A percentile compares a stretch with the other conserved stretches of the same genome.
phyloP scores from a whole-genome alignment of 2,888 invertebrate species.

The Trissolcus japonicus region DNA sequence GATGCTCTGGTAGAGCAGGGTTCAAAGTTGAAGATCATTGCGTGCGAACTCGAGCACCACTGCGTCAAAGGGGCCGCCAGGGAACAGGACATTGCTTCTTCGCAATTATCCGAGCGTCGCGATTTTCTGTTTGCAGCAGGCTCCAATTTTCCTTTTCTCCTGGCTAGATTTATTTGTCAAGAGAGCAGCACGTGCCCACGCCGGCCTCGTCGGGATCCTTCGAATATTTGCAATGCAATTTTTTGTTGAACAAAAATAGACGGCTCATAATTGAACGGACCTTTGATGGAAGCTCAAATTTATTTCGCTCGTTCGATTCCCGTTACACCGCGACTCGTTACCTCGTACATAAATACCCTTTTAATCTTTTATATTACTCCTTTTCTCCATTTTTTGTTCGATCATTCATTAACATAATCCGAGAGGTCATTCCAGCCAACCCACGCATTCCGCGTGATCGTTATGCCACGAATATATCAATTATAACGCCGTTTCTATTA shows the following conservation, averaged over 20 bases:
- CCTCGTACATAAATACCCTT: constrained; percentile 34
- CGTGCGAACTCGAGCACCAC: constrained; percentile 60
- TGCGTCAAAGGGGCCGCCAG: constrained; percentile 67
- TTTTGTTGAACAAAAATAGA: constrained; percentile 2
- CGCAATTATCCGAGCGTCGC: constrained; percentile 67
- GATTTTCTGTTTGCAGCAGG: constrained; percentile 53
- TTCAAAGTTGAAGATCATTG: background rate
- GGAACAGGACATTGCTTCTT: constrained; percentile 65
- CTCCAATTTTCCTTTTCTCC: constrained; percentile 47
- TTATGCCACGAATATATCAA: constrained; percentile 53
- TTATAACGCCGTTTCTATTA: constrained; percentile 51
- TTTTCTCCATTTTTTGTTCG: constrained; percentile 29
- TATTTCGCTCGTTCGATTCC: constrained; percentile 32
- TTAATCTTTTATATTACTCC: constrained; percentile 45
- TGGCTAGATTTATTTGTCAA: constrained; percentile 69
- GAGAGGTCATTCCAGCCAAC: constrained; percentile 39
- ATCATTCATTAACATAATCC: constrained; percentile 46
- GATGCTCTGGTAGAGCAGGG: too few relatives aligned
- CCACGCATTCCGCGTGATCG: constrained; percentile 38
- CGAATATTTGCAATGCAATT: constrained; percentile 32
- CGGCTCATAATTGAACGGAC: constrained; percentile 13
- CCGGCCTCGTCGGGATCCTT: constrained; percentile 11
- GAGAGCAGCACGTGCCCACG: constrained; percentile 60
- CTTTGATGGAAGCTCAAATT: constrained; percentile 17
- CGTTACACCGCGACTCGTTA: constrained; percentile 42